Percentiles rank a stretch among this genome's conserved stretches.
Conservation (phyloP, 2,797 vertebrate genomes). For the Sebastolobus altivelis region DNA sequence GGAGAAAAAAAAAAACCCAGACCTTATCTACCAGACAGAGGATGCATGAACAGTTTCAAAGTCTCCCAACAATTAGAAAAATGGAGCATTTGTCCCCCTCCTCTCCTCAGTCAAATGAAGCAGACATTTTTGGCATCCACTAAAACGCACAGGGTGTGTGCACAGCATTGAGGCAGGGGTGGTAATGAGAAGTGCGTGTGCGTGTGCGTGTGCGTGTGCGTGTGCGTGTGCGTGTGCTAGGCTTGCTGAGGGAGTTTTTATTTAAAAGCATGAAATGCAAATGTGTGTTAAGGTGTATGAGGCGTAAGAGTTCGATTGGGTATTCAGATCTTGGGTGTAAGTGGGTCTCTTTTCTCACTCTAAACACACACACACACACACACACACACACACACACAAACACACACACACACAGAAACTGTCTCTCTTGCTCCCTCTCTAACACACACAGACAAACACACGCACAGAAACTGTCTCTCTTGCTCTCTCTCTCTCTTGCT, state of each 20-base stretch:
- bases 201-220: conserved; percentile 43
- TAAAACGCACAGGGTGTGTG: conserved; percentile 57
- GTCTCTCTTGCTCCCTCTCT: background rate
- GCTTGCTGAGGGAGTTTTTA: conserved; percentile 13
- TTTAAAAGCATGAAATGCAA: conserved; percentile 15
- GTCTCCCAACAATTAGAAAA: conserved; percentile 67
- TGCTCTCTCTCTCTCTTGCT: background rate
- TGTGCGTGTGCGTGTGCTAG: conserved; percentile 22
- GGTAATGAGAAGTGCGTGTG: conserved; percentile 65
- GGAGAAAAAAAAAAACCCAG: conserved; percentile 13
- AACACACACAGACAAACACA: conserved; percentile 8
- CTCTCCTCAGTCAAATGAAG: conserved; percentile 57
- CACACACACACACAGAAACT: conserved; percentile 4
- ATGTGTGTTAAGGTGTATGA: conserved; percentile 8
- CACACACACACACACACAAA: conserved; percentile 1
- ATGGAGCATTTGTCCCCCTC: conserved; percentile 27
- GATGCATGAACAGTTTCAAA: conserved; percentile 72
- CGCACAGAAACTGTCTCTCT: background rate
- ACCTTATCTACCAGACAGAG: conserved; percentile 74
- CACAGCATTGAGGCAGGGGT: conserved; percentile 48
- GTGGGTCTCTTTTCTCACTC: conserved; percentile 60
- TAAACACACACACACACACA: background rate
- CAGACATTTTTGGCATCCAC: conserved; percentile 67
- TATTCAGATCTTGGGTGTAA: conserved; percentile 37
- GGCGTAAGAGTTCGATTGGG: conserved; percentile 6